Evolutionary conservation across 2,797 vertebrate species (phyloP).

Genomic region (Psittacula derbiana): DNA sequence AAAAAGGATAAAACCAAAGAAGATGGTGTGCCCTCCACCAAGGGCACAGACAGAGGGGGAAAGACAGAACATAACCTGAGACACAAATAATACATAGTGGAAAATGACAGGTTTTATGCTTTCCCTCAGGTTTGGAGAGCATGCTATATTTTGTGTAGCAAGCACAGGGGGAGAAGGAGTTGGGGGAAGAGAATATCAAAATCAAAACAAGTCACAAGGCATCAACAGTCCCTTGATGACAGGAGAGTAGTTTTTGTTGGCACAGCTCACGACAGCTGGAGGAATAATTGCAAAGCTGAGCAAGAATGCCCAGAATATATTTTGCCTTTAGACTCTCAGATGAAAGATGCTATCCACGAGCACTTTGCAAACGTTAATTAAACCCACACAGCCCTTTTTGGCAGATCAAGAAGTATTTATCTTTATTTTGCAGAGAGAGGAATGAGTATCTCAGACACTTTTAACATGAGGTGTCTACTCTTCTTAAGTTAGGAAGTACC

Average conservation of each 20-base stretch:
- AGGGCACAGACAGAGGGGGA: neutral
- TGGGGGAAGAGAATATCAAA: constrained; percentile 1
- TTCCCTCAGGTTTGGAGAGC: neutral
- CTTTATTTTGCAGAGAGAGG: neutral
- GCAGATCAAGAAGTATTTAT: constrained; percentile 34
- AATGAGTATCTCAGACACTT: neutral
- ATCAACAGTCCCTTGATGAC: constrained; percentile 45
- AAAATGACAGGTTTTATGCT: neutral
- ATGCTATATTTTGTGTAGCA: neutral
- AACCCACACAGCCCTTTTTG: constrained; percentile 49
- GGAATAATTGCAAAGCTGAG: constrained; percentile 36
- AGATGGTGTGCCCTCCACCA: neutral
- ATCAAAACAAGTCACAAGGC: constrained; percentile 41
- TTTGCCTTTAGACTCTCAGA: constrained; percentile 31
- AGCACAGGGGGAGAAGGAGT: neutral
- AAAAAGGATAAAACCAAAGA: neutral
- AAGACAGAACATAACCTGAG: neutral
- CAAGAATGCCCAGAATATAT: neutral
- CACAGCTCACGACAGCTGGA: constrained; percentile 49
- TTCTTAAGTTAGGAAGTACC: neutral
- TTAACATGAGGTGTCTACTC: neutral
- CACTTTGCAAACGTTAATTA: constrained; percentile 54
- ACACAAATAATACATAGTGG: neutral
- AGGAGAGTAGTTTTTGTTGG: constrained; percentile 55
- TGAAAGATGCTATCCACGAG: constrained; percentile 57